Base-by-base conservation (phyloP, 2,888 invertebrate species). In the Pocota personata region DNA sequence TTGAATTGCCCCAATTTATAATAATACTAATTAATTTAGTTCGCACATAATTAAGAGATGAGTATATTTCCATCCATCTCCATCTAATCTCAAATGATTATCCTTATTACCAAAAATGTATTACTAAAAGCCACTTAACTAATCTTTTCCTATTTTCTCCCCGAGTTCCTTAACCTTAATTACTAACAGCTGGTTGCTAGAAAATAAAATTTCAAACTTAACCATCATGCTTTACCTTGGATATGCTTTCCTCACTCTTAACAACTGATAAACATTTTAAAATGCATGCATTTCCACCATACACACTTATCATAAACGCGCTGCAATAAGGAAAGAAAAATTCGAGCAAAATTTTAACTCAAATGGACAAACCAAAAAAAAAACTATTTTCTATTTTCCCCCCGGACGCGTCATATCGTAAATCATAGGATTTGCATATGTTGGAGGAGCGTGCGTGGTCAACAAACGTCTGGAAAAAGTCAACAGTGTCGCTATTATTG, bases 381-480 rank as follows among this genome's bases (percentile, higher is more conserved):
- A 40, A 57, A 57, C 57, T 3, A 64, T 32, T 66, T 73, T 50
- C 27, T 35, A 14, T 76, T 77, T 77, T 71, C 21, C 43, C 30
- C 57, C 60, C 12, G 24, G 21, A 35, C 35, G 67, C 69, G 52
- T 8, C 10, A 69, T 69, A 32, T 69, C 58, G 46, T 86, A 88
- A 86, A 87, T 79, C 76, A 88, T 93, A 98, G 98, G 98, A 91
- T 98, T 98, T 92, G 98, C 98, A 83, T 98, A 98, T 93, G 98
- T 98, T 87, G 98, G 98, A 87, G 98, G 98, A 90, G 98, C 98
- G 73, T 98, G 98, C 92, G 98, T 98, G 72, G 98, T 98, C 87
- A 98, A 98, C 94, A 98, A 98, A 92, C 94, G 98, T 88, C 94
- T 98, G 89, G 98, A 98, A 94, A 98, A 98, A 93, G 98, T 98